Conservation (phyloP, 2,888 invertebrate species). For the Omphaloscelis lunosa region DNA sequence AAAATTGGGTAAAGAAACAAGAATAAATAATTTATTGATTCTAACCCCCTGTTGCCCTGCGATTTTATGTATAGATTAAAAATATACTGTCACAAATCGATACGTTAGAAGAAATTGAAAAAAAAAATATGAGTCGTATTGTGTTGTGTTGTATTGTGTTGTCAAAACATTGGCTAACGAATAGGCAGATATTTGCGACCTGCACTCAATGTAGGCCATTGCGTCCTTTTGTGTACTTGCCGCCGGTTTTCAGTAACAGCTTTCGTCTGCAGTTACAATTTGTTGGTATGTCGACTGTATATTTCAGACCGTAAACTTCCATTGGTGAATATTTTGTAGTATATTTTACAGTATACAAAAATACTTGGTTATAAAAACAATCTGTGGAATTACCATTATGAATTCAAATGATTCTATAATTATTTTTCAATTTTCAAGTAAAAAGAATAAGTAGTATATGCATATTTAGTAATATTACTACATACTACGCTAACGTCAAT, state of each 20-base stretch:
- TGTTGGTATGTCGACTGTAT: conserved; percentile 7
- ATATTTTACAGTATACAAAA: not conserved
- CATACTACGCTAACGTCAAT: not conserved
- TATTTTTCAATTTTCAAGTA: too few relatives aligned
- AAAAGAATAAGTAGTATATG: too few relatives aligned
- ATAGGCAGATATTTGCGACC: conserved; percentile 26
- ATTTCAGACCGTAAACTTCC: not conserved
- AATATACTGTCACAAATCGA: not conserved
- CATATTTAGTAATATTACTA: not conserved
- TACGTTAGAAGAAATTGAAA: not conserved
- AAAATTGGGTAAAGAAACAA: too few relatives aligned
- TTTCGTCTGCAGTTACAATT: conserved; percentile 26
- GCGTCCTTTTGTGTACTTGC: conserved; percentile 15
- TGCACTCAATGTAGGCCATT: conserved; percentile 42
- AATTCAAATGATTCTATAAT: not conserved
- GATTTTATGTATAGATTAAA: not conserved
- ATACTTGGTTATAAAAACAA: not conserved
- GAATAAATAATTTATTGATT: too few relatives aligned
- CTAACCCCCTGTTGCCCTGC: too few relatives aligned
- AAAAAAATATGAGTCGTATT: not conserved
- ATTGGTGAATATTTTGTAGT: not conserved
- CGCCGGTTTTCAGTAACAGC: conserved; percentile 18
- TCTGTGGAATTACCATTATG: not conserved
- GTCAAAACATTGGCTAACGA: conserved; percentile 17
- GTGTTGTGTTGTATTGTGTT: conserved; percentile 1